Conservation (phyloP, 2,797 vertebrate species). For the Brachymystax lenok region DNA sequence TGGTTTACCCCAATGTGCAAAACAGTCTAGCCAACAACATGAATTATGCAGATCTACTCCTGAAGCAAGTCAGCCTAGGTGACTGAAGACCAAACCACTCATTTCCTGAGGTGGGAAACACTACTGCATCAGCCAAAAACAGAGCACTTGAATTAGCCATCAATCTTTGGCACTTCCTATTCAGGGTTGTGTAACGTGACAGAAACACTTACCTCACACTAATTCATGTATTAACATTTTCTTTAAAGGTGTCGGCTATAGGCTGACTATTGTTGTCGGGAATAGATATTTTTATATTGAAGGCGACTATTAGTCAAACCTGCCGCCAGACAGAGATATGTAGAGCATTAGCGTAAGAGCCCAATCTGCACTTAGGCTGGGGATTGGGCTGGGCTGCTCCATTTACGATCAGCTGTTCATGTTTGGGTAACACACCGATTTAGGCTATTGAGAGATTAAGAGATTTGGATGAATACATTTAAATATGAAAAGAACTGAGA, state of each 20-base stretch:
- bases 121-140: conserved; percentile 48
- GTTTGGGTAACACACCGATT: conserved; percentile 67
- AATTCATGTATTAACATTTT: conserved; percentile 19
- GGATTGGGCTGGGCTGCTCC: conserved; percentile 26
- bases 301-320: conserved; percentile 22
- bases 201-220: conserved; percentile 10
- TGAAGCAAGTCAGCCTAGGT: conserved; percentile 63
- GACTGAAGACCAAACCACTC: conserved; percentile 62
- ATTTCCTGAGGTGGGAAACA: conserved; percentile 60
- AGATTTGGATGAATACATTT: conserved; percentile 62
- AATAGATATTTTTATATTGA: not conserved
- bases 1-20: conserved; percentile 57
- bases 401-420: conserved; percentile 47
- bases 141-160: conserved; percentile 34
- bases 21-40: conserved; percentile 69
- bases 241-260: not conserved
- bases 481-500: conserved; percentile 61
- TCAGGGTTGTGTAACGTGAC: conserved; percentile 21
- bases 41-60: conserved; percentile 75
- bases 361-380: conserved; percentile 54
- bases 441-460: conserved; percentile 71
- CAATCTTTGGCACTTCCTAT: conserved; percentile 26
- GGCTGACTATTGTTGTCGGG: not conserved
- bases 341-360: conserved; percentile 35
- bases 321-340: conserved; percentile 19